Evolutionary conservation across 2,797 vertebrate species (phyloP).

Genomic region (Acipenser oxyrinchus): DNA sequence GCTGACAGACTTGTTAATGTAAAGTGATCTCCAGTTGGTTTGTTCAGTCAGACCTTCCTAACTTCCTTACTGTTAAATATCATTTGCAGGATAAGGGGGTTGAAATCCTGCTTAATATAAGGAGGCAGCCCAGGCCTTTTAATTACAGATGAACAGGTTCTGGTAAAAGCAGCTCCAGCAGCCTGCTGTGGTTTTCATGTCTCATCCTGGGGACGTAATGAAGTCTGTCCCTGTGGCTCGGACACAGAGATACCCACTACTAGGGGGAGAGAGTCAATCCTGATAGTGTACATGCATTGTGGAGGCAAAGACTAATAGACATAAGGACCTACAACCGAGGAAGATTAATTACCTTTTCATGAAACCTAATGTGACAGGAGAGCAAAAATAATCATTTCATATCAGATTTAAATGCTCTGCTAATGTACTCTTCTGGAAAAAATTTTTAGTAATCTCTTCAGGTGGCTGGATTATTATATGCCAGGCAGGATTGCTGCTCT

Average conservation of each 20-base stretch:
- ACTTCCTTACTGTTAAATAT: constrained; percentile 1
- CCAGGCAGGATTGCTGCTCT: too few relatives aligned
- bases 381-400: neutral
- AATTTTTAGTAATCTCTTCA: too few relatives aligned
- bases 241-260: neutral
- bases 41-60: constrained; percentile 2
- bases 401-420: too few relatives aligned
- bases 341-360: neutral
- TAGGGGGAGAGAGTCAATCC: neutral
- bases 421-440: too few relatives aligned
- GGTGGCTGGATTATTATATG: too few relatives aligned
- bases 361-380: neutral
- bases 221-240: neutral
- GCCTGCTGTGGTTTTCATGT: neutral
- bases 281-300: too few relatives aligned
- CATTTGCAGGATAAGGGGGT: neutral
- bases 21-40: constrained; percentile 6
- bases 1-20: constrained; percentile 14
- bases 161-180: neutral
- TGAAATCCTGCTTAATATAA: constrained; percentile 11
- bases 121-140: neutral
- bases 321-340: neutral
- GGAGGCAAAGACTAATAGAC: neutral
- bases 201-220: neutral
- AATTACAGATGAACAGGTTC: constrained; percentile 1